These are phyloP conservation scores for Fringilla coelebs DNA, from an alignment of 2,797 vertebrate genomes.

Conservation along the genomic window DNA sequence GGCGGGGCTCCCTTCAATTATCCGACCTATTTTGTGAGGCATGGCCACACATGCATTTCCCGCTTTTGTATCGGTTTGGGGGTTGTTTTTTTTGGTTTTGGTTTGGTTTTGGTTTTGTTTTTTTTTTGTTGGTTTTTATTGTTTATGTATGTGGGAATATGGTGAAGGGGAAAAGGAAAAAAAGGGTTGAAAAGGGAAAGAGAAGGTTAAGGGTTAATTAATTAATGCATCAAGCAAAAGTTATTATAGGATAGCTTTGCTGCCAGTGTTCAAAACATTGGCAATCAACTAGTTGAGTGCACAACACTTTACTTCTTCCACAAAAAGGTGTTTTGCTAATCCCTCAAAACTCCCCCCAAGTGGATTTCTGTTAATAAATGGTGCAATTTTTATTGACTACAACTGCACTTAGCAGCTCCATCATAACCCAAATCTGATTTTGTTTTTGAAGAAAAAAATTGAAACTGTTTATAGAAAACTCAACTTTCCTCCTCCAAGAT, in stretches of 20 bases:
- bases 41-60: conserved; percentile 99
- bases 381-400: conserved; percentile 14
- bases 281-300: conserved; percentile 53
- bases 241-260: conserved; percentile 80
- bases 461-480: background rate
- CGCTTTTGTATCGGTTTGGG: conserved; percentile 85
- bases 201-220: conserved; percentile 92
- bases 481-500: background rate
- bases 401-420: conserved; percentile 19
- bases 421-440: conserved; percentile 1
- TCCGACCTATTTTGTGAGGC: conserved; percentile 99
- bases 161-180: conserved; percentile 78
- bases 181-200: conserved; percentile 85
- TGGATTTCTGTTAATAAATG: background rate
- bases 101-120: background rate
- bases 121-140: background rate
- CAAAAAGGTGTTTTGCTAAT: background rate
- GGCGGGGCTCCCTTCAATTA: conserved; percentile 99
- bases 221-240: conserved; percentile 90
- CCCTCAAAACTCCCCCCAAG: background rate
- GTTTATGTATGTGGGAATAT: conserved; percentile 73
- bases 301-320: conserved; percentile 11
- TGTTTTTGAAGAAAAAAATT: background rate
- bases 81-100: background rate
- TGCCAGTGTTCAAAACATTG: conserved; percentile 78